Base-by-base conservation (phyloP, 2,888 invertebrate genomes). In the Megastigmus dorsalis region DNA sequence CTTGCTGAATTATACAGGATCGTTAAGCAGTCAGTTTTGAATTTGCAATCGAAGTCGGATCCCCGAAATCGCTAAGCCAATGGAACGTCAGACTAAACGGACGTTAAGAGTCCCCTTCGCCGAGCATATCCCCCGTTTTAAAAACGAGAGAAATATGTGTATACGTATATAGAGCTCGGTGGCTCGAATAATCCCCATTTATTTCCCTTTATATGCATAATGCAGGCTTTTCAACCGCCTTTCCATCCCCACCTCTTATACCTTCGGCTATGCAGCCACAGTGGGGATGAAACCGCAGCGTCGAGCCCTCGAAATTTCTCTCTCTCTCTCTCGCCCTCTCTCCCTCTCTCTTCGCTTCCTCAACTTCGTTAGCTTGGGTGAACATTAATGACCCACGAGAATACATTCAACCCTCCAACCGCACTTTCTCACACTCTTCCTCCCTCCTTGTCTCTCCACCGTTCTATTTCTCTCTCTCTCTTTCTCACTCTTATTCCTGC, bases 301-400 rank as follows among this genome's bases (percentile, higher is more conserved):
- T 15, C 18, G 36, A 43, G 28, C 33, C 65, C 68, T 54, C 48
- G 57, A 28, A 67, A 74, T 63, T 54, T 10, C 28, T 28, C 33
- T 73, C 63, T 60, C 71, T 52, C 55, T 45, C 73, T 67, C 67
- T 65, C 72, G 26, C 71, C 70, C 41, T 60, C 71, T 74, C 62
- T 60, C 69, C 52, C 45, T 50, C 73, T 68, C 60, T 62, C 72
- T 71, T 57, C 70, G 71, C 72, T 81, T 79, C 65, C 70, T 77
- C 76, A 79, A 82, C 80, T 82, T 82, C 80, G 82, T 83, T 83
- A 83, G 80, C 79, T 77, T 75, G 78, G 77, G 57, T 79, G 79
- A 82, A 82, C 80, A 80, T 82, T 84, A 84, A 83, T 84, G 83
- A 84, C 80, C 81, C 82, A 79, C 79, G 81, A 83, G 82, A 81